phyloP scores from a whole-genome alignment of 1,140 invertebrate species.

The Mya arenaria region DNA sequence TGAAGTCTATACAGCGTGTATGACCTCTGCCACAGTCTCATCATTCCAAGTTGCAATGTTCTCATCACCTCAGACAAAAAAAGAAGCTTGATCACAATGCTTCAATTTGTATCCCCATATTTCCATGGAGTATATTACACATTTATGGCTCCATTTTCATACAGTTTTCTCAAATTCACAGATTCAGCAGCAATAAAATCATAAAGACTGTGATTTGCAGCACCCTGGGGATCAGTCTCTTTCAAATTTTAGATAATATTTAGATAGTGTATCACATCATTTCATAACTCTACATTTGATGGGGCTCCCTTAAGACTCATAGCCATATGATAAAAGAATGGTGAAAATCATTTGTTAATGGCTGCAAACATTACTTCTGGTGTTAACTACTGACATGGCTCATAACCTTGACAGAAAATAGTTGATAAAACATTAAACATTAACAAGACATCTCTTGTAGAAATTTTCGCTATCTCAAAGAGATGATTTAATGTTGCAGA shows the following conservation, averaged over 20 bases:
- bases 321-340: slow-evolving; percentile 6
- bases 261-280: slow-evolving; percentile 53
- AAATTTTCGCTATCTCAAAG: too few species aligned
- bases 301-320: slow-evolving; percentile 24
- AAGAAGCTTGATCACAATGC: too few species aligned
- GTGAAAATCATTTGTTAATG: background rate
- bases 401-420: too few species aligned
- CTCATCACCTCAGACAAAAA: too few species aligned
- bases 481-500: too few species aligned
- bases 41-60: too few species aligned
- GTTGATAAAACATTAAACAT: too few species aligned
- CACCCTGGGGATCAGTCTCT: slow-evolving; percentile 23
- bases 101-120: slow-evolving; percentile 26
- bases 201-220: slow-evolving; percentile 45
- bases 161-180: slow-evolving; percentile 26
- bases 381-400: too few species aligned
- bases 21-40: too few species aligned
- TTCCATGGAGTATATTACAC: slow-evolving; percentile 15
- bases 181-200: slow-evolving; percentile 50
- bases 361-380: background rate
- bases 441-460: too few species aligned
- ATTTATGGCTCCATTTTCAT: slow-evolving; percentile 41
- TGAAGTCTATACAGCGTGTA: too few species aligned
- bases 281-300: slow-evolving; percentile 55
- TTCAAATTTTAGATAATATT: slow-evolving; percentile 55